A percentile compares a stretch with the other conserved stretches of the same genome.
phyloP scores from a whole-genome alignment of 2,113 vertebrate species.

The Rhinoderma darwinii region DNA sequence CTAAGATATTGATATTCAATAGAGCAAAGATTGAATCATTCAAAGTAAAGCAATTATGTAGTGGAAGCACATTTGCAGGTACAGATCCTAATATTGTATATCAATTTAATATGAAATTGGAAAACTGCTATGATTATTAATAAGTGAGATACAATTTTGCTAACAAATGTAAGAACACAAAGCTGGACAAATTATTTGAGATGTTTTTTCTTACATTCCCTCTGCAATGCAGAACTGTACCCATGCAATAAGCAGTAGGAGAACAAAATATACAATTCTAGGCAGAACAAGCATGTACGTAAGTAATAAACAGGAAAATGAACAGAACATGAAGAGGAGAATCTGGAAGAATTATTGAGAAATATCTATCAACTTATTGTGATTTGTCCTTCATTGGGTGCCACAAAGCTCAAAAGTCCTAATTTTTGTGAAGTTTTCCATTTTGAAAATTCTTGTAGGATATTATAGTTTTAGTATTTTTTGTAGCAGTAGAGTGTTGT shows the following conservation, averaged over 20 bases:
- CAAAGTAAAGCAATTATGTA: not conserved
- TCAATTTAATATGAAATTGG: slow-evolving; percentile 9
- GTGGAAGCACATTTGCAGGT: not conserved
- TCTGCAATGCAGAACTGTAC: not conserved
- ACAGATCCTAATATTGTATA: not conserved
- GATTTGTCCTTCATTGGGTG: no score
- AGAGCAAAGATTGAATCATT: not conserved
- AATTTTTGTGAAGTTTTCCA: no score
- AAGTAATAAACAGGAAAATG: no score
- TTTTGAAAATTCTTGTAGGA: no score
- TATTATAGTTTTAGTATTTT: not conserved
- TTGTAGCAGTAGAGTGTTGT: not conserved
- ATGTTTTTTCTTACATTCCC: not conserved
- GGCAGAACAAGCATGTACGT: no score
- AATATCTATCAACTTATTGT: no score
- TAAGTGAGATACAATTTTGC: not conserved
- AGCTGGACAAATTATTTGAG: not conserved
- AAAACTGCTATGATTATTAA: not conserved
- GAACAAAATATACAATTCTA: no score
- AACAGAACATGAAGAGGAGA: not conserved
- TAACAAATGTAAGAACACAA: not conserved
- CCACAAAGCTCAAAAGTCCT: no score
- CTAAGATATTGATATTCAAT: slow-evolving; percentile 17
- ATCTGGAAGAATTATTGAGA: no score
- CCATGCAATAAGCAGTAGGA: no score